Base-by-base conservation (phyloP, 2,797 vertebrate genomes). In the Chromis chromis region DNA sequence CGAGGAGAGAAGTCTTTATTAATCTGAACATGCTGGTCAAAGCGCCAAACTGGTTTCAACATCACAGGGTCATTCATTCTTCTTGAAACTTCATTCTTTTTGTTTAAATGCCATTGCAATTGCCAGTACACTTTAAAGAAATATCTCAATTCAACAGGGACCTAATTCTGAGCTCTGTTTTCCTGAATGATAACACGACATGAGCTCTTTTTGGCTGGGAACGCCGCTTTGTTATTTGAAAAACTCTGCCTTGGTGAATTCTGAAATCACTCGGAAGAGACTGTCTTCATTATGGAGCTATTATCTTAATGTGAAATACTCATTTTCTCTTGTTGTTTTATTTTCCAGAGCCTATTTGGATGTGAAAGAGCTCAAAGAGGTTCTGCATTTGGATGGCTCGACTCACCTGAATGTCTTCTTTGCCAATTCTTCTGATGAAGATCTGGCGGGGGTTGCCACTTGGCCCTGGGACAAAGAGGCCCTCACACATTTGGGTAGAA, bases 401-500 rank as follows among this genome's bases (percentile, higher is more conserved):
- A 97, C 97, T 61, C 97, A 99, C 88, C 98, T 99, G 88, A 99
- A 99, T 83, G 96, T 99, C 91, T 99, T 99, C 94, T 99, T 99
- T 90, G 98, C 97, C 91, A 99, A 99, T 87, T 99, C 97, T 44
- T 98, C 97, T 0, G 97, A 99, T 90, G 97, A 99, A 91, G 97
- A 98, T 86, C 93, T 99, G 89, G 98, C 97, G 22, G 98, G 98
- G 79, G 96, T 98, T 74, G 97, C 98, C 82, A 99, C 97, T 86
- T 99, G 98, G 97, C 98, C 98, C 0, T 99, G 98, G 98, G 97
- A 99, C 94, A 99, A 99, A 88, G 97, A 99, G 86, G 98, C 96
- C 66, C 94, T 99, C 75, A 96, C 98, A 84, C 96, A 99, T 94
- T 94, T 99, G 91, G 98, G 98, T 99, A 94, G 49, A 74, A 76